These are phyloP conservation scores for Crioceris asparagi DNA, from an alignment of 2,888 invertebrate genomes.

Conservation along the genomic window DNA sequence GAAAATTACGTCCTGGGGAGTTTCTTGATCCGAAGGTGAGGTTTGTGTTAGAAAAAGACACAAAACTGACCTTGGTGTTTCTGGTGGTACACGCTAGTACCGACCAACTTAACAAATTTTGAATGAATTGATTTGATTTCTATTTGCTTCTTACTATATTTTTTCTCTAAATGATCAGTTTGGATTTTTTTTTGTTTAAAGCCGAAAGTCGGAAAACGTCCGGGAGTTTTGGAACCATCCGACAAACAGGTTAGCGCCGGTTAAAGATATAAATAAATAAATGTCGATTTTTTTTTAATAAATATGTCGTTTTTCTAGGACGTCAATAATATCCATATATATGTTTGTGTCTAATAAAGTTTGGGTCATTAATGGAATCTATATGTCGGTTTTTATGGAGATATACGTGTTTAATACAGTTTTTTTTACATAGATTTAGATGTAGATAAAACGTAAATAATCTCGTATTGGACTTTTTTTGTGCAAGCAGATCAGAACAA, in stretches of 20 bases:
- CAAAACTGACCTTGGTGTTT: conserved; percentile 36
- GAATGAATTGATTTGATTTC: conserved; percentile 21
- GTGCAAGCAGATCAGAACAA: background rate
- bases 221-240: conserved; percentile 56
- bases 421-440: background rate
- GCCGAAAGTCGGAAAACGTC: conserved; percentile 55
- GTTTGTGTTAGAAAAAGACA: conserved; percentile 47
- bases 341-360: conserved; percentile 37
- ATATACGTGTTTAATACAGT: conserved; percentile 1
- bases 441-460: conserved; percentile 20
- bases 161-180: conserved; percentile 26
- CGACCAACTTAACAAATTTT: conserved; percentile 10
- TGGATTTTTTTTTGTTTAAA: conserved; percentile 51
- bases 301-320: conserved; percentile 17
- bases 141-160: conserved; percentile 19
- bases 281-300: conserved; percentile 18
- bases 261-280: conserved; percentile 13
- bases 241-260: conserved; percentile 57
- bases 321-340: conserved; percentile 23
- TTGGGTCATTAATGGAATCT: background rate
- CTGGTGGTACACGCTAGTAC: conserved; percentile 19
- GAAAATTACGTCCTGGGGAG: conserved; percentile 70
- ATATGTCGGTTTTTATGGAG: conserved; percentile 1
- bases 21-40: conserved; percentile 67
- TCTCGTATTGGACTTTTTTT: conserved; percentile 11